Percentiles rank a stretch among this genome's conserved stretches.
Conservation (phyloP, 2,888 invertebrate species). For the Idaea biselata region DNA sequence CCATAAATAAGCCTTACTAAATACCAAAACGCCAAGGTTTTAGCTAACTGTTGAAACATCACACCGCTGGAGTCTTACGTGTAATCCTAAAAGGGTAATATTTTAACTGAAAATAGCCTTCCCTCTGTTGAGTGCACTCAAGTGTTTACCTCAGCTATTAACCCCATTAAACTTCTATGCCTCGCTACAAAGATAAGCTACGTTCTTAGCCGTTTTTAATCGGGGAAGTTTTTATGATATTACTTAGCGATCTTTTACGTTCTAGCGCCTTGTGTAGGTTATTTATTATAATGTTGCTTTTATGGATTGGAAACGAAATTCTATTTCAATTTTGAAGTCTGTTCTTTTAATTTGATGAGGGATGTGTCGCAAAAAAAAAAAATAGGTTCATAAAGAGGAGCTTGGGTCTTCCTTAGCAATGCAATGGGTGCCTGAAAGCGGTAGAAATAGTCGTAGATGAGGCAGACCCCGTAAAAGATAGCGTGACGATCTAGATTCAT, state of each 20-base stretch:
- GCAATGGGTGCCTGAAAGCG: too few species aligned
- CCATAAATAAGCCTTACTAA: neutral
- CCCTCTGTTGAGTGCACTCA: conserved; percentile 58
- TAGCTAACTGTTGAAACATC: conserved; percentile 44
- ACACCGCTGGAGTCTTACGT: conserved; percentile 49
- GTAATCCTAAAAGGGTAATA: conserved; percentile 74
- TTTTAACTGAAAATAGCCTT: conserved; percentile 66
- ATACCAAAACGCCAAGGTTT: conserved; percentile 17
- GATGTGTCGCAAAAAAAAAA: too few species aligned
- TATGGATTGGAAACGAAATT: neutral
- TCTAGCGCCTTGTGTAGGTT: neutral
- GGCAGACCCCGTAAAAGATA: too few species aligned
- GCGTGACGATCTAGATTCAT: too few species aligned
- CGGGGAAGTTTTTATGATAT: conserved; percentile 3
- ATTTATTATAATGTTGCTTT: neutral
- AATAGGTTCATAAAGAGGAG: too few species aligned
- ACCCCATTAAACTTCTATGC: conserved; percentile 52
- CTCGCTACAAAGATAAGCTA: conserved; percentile 5
- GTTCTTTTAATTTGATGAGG: neutral
- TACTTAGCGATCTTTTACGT: neutral
- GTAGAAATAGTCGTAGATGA: too few species aligned
- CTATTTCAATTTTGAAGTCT: neutral
- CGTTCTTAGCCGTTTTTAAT: conserved; percentile 4
- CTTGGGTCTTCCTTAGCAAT: too few species aligned
- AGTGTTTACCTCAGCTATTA: conserved; percentile 65